Conservation (phyloP, 2,797 vertebrate genomes). For the Uromys caudimaculatus region DNA sequence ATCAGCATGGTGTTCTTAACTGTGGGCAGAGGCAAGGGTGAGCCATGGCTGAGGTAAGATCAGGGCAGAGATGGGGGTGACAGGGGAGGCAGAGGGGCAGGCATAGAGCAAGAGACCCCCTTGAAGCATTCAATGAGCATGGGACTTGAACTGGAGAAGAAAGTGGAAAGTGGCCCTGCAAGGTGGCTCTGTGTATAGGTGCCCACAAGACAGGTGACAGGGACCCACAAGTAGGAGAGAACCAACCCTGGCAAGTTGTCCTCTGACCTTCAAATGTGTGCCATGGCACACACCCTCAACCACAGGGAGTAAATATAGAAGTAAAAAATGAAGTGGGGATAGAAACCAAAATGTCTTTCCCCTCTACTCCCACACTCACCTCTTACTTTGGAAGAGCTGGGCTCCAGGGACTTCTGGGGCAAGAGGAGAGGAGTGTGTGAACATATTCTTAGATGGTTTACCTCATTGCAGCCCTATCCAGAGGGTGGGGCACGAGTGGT, state of each 20-base stretch:
- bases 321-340: neutral
- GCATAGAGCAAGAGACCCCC: neutral
- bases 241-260: neutral
- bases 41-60: neutral
- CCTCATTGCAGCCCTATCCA: neutral
- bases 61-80: neutral
- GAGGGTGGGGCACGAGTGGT: neutral
- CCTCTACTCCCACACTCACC: constrained; percentile 43
- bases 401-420: constrained; percentile 67
- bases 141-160: neutral
- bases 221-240: neutral
- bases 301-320: neutral
- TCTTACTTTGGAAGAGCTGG: constrained; percentile 52
- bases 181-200: neutral
- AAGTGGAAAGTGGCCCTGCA: too few relatives aligned
- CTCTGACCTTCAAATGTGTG: neutral
- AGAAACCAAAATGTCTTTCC: neutral
- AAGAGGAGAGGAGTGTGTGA: neutral
- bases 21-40: constrained; percentile 41
- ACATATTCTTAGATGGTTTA: neutral
- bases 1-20: constrained; percentile 46
- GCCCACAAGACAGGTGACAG: neutral
- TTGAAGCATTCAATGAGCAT: neutral
- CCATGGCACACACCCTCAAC: neutral
- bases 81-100: neutral